phyloP scores from a whole-genome alignment of 2,888 invertebrate species.

The Tiphia femorata region DNA sequence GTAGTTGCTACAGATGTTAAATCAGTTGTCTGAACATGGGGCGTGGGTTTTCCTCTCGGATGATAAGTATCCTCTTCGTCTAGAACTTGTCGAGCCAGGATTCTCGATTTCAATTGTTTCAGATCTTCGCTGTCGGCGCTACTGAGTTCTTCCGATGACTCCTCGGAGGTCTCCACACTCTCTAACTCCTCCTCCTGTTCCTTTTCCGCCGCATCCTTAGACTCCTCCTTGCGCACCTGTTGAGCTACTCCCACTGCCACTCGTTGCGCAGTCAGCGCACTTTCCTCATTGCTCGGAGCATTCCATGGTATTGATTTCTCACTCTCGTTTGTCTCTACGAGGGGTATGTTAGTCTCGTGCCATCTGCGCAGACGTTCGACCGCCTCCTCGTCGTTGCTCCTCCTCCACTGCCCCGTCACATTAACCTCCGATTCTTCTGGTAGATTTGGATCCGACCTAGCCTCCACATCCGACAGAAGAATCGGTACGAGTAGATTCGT shows the following conservation, averaged over 20 bases:
- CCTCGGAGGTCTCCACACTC: conserved; percentile 52
- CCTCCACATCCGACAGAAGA: conserved; percentile 34
- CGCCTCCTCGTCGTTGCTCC: conserved; percentile 24
- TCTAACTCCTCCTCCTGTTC: conserved; percentile 40
- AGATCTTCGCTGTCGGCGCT: conserved; percentile 60
- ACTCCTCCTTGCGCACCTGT: conserved; percentile 8
- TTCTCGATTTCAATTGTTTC: conserved; percentile 57
- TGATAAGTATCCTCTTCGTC: conserved; percentile 64
- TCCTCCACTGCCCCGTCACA: conserved; percentile 27
- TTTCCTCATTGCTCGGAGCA: conserved; percentile 24
- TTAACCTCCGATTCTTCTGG: conserved; percentile 33
- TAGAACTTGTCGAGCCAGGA: conserved; percentile 55
- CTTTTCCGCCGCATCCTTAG: conserved; percentile 17
- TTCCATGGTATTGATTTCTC: conserved; percentile 28
- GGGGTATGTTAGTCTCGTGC: conserved; percentile 48
- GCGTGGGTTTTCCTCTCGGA: conserved; percentile 54
- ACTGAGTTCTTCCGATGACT: conserved; percentile 50
- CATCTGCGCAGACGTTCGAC: conserved; percentile 48
- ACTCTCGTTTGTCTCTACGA: conserved; percentile 28
- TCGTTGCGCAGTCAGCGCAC: conserved; percentile 22
- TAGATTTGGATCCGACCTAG: conserved; percentile 61
- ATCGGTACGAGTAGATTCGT: conserved; percentile 31
- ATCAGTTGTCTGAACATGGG: conserved; percentile 37
- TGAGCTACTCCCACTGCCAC: conserved; percentile 7
- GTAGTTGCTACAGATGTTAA: conserved; percentile 8